Base-by-base conservation (phyloP, 1,140 invertebrate species). In the Bombyx mandarina region DNA sequence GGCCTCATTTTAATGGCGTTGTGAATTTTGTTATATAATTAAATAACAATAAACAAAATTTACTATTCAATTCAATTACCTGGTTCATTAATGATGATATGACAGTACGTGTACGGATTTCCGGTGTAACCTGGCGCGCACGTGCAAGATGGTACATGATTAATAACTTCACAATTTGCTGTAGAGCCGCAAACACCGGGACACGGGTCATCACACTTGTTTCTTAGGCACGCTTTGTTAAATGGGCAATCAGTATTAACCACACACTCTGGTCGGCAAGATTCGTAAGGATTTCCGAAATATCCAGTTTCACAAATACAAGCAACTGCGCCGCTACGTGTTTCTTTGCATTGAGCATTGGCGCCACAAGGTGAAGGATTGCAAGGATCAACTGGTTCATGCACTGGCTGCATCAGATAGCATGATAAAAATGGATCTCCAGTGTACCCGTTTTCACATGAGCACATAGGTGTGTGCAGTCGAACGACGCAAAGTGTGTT, bases 381-480 rank as follows among this genome's bases (percentile, higher is more conserved):
- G 66, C 92, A 94, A 43, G 90, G 90, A 69, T 93, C 73, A 65
- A 65, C 22, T n/a, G 67, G 65, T 67, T 73, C 60, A 43, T 67
- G 12, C 26, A 53, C 63, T 63, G 86, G 76, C 60, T 79, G 66
- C 58, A 69, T 68, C 50, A 64, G 57, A 60, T 81, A 77, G 55
- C 87, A 88, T 46, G 75, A 74, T 50, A 73, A 66, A 60, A 88
- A 84, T 58, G 77, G 81, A 85, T 90, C 82, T 54, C 79, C 87
- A 8, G 75, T 79, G 52, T 84, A 89, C 47, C 82, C 86, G 65
- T 89, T 69, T 64, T 90, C 88, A 74, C 94, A 96, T 6, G 91
- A 86, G 66, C 94, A 96, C 52, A 92, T 91, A 10, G 94, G 92
- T 48, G 91, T 93, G 69, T 95, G 94, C 73, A 94, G 92, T 52